phyloP scores from a whole-genome alignment of 2,113 vertebrate genomes.

The Zosterops pallidus region DNA sequence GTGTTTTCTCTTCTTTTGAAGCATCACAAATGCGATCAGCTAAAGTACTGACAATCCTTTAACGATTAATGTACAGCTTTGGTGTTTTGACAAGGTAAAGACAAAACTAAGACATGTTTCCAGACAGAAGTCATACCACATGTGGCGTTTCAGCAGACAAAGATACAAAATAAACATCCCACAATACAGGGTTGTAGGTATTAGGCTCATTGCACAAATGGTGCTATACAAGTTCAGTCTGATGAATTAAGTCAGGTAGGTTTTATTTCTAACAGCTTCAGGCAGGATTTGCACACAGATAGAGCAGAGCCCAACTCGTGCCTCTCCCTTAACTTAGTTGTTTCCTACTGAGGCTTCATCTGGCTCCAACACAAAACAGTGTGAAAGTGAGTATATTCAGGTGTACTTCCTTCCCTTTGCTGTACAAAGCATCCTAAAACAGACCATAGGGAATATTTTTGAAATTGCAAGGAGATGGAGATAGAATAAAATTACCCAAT shows the following conservation, averaged over 20 bases:
- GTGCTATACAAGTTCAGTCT: neutral
- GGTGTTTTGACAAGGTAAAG: slow-evolving; percentile 62
- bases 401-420: neutral
- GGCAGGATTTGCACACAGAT: neutral
- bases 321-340: neutral
- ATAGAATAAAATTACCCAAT: neutral
- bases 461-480: neutral
- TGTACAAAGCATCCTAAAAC: neutral
- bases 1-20: slow-evolving; percentile 61
- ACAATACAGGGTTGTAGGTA: neutral
- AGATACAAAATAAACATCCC: slow-evolving; percentile 8
- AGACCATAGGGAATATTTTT: neutral
- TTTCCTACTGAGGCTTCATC: neutral
- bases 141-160: slow-evolving; percentile 47
- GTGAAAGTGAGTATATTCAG: neutral
- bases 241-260: neutral
- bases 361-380: neutral
- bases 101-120: slow-evolving; percentile 62
- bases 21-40: slow-evolving; percentile 58
- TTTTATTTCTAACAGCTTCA: neutral
- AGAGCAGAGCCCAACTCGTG: neutral
- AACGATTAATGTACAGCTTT: neutral
- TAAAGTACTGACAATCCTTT: slow-evolving; percentile 42
- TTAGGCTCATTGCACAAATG: neutral
- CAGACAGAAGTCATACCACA: slow-evolving; percentile 64